Percentiles rank a stretch among this genome's conserved stretches.
phyloP scores from a whole-genome alignment of 1,140 invertebrate genomes.

The Heliconius hewitsoni region DNA sequence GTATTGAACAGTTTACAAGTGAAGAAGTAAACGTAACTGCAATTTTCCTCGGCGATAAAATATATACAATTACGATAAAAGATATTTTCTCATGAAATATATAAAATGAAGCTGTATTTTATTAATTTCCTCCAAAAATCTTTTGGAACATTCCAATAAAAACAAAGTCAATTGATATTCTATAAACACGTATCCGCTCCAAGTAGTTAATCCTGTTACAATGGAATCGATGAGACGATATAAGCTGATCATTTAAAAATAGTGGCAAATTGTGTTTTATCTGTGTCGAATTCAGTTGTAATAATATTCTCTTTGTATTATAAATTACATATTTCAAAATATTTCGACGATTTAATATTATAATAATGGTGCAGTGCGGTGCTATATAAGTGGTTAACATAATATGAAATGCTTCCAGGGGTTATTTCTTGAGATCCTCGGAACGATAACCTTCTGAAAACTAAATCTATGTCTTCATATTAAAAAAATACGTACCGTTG shows the following conservation, averaged over 20 bases:
- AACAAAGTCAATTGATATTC: conserved; percentile 60
- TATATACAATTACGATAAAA: conserved; percentile 9
- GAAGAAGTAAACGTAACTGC: neutral
- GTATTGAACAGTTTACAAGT: neutral
- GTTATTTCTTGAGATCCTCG: neutral
- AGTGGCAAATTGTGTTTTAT: conserved; percentile 45
- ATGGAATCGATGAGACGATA: conserved; percentile 67
- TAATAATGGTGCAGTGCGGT: conserved; percentile 1
- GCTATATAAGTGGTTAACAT: neutral
- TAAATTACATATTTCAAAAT: conserved; percentile 5
- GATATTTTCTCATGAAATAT: neutral
- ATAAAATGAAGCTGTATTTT: conserved; percentile 26
- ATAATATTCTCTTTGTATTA: neutral
- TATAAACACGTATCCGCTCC: conserved; percentile 68
- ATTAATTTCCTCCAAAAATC: conserved; percentile 33
- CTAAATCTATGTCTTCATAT: neutral
- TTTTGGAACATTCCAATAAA: conserved; percentile 35
- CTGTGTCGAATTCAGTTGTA: conserved; percentile 15
- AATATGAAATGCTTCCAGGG: too few relatives aligned
- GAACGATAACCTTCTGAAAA: too few relatives aligned
- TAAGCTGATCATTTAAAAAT: conserved; percentile 71
- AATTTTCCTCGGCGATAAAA: neutral
- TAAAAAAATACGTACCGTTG: neutral
- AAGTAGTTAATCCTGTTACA: conserved; percentile 73
- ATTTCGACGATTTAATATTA: neutral